Evolutionary conservation across 2,888 invertebrate genomes (phyloP), one percentile per base, ranked within the genome.

Genomic region (Spilosoma lubricipeda): DNA sequence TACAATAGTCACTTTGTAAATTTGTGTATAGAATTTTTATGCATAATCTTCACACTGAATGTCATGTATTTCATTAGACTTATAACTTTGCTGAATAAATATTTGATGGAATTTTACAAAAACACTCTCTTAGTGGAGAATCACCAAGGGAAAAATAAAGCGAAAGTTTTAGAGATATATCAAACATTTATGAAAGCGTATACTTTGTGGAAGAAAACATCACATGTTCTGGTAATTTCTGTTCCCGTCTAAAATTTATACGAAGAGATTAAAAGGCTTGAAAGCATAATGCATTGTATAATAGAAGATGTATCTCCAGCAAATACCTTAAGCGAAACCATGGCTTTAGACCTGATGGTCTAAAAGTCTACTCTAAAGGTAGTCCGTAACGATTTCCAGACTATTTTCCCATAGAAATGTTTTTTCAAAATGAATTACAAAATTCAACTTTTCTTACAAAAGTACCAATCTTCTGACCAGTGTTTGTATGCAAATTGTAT

Each of bases 11-110:
- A 70, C 18, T 27, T 65, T 8, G 11, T 74, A 23, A 9, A 15
- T 64, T 39, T 5, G 48, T 23, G 23, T 42, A 18, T 70, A 20
- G 45, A 70, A 63, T 42, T 45, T 4, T 48, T 74, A 39, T 63
- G 36, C 39, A 15, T 71, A 23, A 66, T 27, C 42, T 42, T 74
- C 52, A 74, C 79, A 42, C 36, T 39, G 1, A 71, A 77, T 72
- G 23, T 76, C 8, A 30, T 79, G 27, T 79, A 81, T 74, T 72
- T 42, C 15, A 73, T 68, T 3, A 59, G 72, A n/a, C 20, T 81
- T 0, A 48, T 81, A 0, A 73, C 71, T 15, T 33, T 81, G 33
- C 70, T 81, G 8, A 76, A 73, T 15, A 75, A 15, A 45, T 75
- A 73, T 65, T 72, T 18, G 27, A 3, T 56, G 0, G 71, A 71